phyloP scores from a whole-genome alignment of 2,797 vertebrate genomes.

The Myiothlypis coronata region DNA sequence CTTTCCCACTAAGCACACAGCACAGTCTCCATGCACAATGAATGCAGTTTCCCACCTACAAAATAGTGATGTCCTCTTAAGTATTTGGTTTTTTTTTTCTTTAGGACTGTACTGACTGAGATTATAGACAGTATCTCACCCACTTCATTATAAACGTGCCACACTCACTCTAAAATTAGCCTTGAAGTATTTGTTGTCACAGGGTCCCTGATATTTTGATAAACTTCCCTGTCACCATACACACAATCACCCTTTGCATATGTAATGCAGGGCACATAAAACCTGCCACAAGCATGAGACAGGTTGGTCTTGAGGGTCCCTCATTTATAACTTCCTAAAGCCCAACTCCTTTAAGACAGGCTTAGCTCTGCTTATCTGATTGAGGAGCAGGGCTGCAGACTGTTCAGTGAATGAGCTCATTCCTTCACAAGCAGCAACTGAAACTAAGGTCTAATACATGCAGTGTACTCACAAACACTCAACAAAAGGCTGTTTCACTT shows the following conservation, averaged over 20 bases:
- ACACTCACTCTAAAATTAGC: not conserved
- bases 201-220: not conserved
- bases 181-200: not conserved
- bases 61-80: not conserved
- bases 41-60: not conserved
- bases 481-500: not conserved
- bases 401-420: not conserved
- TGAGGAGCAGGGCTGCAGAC: not conserved
- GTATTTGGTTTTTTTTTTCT: not conserved
- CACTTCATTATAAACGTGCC: not conserved
- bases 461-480: not conserved
- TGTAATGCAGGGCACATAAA: not conserved
- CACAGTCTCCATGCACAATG: fast-evolving
- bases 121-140: not conserved
- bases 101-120: not conserved
- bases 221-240: not conserved
- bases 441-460: not conserved
- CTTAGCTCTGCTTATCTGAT: not conserved
- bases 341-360: not conserved
- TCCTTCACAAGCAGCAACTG: not conserved
- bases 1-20: not conserved
- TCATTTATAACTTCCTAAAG: not conserved
- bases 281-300: not conserved
- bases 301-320: not conserved
- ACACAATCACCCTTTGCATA: not conserved